Base-by-base conservation (phyloP, 2,797 vertebrate species). In the Enteromius mattozi region DNA sequence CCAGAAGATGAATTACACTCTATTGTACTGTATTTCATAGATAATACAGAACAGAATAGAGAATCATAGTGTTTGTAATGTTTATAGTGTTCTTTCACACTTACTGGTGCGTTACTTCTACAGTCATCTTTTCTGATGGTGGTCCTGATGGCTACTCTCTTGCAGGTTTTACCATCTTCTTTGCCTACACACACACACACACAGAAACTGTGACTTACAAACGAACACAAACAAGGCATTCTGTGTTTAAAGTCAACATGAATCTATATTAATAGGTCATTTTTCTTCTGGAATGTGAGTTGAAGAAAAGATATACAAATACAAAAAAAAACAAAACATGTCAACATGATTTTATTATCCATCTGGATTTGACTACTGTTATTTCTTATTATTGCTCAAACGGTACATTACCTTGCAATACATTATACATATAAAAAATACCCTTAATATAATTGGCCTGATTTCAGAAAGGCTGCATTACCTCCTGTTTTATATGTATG, bases 41-140 rank as follows among this genome's bases (percentile, higher is more conserved):
- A 27, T 30, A 13, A 45, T 3, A 13, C 7, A 74, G 16, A 74
- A 54, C 4, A 63, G 13, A 27, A 66, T 12, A 69, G 49, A 71
- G 3, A 56, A 74, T 42, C 21, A 47, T 19, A 8, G 7, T 40
- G 71, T 1, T 17, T 30, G 3, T 72, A 61, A 59, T 40, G 16
- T 59, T 3, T 10, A 45, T 65, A 17, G 61, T 1, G 14, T 65
- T 6, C 45, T 16, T 82, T 68, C 30, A 54, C n/a, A 87, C 97
- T 96, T 94, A 99, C 98, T 90, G 97, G 96, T 59, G 95, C 95
- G 81, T 96, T 97, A 92, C 97, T 99, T 91, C 96, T 93, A 90
- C 98, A 99, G 89, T 99, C 98, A 30, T 97, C 97, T 93, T 97
- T 99, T 89, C 96, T 94, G 91, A 99, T 97, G 45, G 97, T 95